Evolutionary conservation across 2,888 invertebrate genomes (phyloP).

Genomic region (Ischnura elegans): DNA sequence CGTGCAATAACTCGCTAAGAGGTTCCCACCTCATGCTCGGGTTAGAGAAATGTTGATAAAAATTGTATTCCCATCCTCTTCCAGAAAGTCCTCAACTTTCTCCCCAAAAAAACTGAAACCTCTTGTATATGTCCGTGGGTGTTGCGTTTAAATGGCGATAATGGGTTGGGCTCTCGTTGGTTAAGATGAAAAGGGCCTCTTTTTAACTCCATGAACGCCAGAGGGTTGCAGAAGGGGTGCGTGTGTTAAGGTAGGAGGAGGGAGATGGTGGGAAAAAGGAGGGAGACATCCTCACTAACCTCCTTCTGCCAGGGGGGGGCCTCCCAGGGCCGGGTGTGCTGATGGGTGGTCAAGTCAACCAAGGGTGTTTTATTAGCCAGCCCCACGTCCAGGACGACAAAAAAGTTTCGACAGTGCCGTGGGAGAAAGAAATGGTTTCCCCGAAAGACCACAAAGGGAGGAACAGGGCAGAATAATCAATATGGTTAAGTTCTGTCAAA

Average conservation of each 20-base stretch:
- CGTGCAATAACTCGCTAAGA: no score
- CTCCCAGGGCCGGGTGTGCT: no score
- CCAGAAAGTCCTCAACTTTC: no score
- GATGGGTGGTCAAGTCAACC: no score
- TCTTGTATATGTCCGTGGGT: neutral
- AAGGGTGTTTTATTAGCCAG: no score
- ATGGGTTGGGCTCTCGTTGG: neutral
- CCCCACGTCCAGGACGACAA: neutral
- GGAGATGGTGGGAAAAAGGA: neutral
- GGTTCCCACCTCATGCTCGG: no score
- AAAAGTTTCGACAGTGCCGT: neutral
- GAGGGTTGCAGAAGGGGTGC: neutral
- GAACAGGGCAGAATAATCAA: neutral
- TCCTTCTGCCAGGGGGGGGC: neutral
- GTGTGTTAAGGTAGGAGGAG: no score
- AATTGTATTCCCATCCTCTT: no score
- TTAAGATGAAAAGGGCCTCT: neutral
- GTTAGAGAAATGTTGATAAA: no score
- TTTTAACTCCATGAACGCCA: neutral
- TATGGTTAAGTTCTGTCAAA: neutral
- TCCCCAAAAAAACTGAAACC: no score
- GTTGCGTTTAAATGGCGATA: neutral
- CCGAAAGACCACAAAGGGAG: neutral
- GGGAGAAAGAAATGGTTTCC: neutral
- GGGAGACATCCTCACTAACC: no score